Evolutionary conservation across 2,888 invertebrate genomes (phyloP).

Genomic region (Bibio marci): DNA sequence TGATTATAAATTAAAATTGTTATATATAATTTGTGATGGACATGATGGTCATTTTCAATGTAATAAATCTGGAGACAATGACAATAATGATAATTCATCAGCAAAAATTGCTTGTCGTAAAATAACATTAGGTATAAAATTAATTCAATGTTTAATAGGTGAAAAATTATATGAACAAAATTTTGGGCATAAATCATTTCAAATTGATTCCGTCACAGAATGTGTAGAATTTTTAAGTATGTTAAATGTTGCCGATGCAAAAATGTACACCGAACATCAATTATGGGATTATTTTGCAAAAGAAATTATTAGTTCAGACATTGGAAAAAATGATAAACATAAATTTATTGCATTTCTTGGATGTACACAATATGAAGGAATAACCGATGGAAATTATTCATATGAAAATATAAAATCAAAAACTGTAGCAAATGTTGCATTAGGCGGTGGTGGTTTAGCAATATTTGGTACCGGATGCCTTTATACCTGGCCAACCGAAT

Average conservation of each 20-base stretch:
- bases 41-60: slow-evolving; percentile 64
- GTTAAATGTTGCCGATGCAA: slow-evolving; percentile 50
- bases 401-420: slow-evolving; percentile 51
- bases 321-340: slow-evolving; percentile 32
- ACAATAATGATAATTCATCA: too few relatives aligned
- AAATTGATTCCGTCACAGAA: slow-evolving; percentile 51
- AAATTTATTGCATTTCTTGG: slow-evolving; percentile 84
- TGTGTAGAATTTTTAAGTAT: slow-evolving; percentile 60
- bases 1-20: neutral
- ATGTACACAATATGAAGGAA: slow-evolving; percentile 62
- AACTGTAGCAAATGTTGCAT: slow-evolving; percentile 69
- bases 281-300: slow-evolving; percentile 74
- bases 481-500: slow-evolving; percentile 69
- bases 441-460: slow-evolving; percentile 84
- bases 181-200: slow-evolving; percentile 64
- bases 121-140: slow-evolving; percentile 56
- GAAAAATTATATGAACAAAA: slow-evolving; percentile 72
- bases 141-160: slow-evolving; percentile 73
- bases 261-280: slow-evolving; percentile 55
- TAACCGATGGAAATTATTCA: slow-evolving; percentile 39
- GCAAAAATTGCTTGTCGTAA: slow-evolving; percentile 53
- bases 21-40: slow-evolving; percentile 67
- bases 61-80: slow-evolving; percentile 28
- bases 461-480: slow-evolving; percentile 79
- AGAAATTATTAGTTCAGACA: slow-evolving; percentile 57